These are phyloP conservation scores for Trichogramma dendrolimi DNA, from an alignment of 2,888 invertebrate species.

Conservation along the genomic window DNA sequence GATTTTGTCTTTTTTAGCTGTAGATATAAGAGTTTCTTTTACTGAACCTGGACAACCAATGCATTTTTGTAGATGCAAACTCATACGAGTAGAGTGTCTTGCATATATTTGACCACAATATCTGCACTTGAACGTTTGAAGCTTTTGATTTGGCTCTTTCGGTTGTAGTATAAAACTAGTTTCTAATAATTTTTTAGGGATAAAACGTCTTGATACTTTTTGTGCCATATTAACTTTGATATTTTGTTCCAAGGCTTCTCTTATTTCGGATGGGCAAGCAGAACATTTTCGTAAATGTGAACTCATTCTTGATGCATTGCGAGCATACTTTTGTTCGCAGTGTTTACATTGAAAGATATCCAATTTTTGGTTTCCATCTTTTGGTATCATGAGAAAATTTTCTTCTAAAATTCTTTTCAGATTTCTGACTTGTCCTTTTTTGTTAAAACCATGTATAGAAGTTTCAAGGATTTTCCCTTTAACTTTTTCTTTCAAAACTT, in stretches of 20 bases:
- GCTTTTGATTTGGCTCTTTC: slow-evolving; percentile 28
- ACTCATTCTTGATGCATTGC: slow-evolving; percentile 28
- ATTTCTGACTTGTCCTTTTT: slow-evolving; percentile 27
- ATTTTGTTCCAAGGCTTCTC: slow-evolving; percentile 24
- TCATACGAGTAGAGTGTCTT: slow-evolving; percentile 29
- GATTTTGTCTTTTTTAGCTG: slow-evolving; percentile 13
- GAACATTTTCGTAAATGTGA: slow-evolving; percentile 25
- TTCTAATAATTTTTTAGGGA: slow-evolving; percentile 26
- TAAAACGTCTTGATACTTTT: slow-evolving; percentile 21
- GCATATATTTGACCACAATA: slow-evolving; percentile 28
- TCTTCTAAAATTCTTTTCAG: slow-evolving; percentile 27
- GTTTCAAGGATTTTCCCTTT: slow-evolving; percentile 26
- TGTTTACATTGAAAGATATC: slow-evolving; percentile 28
- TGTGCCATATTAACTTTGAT: slow-evolving; percentile 22
- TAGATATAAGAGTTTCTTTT: slow-evolving; percentile 21
- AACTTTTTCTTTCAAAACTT: slow-evolving; percentile 25
- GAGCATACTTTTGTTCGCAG: slow-evolving; percentile 28
- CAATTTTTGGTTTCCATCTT: slow-evolving; percentile 25
- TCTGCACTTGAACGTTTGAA: slow-evolving; percentile 29
- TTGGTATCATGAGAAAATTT: slow-evolving; percentile 23
- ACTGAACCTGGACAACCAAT: slow-evolving; percentile 26
- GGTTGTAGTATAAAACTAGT: slow-evolving; percentile 27
- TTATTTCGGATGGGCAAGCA: slow-evolving; percentile 25
- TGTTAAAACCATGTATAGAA: slow-evolving; percentile 25
- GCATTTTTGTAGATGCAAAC: slow-evolving; percentile 28